phyloP scores from a whole-genome alignment of 1,140 invertebrate genomes.

The Bradysia coprophila region DNA sequence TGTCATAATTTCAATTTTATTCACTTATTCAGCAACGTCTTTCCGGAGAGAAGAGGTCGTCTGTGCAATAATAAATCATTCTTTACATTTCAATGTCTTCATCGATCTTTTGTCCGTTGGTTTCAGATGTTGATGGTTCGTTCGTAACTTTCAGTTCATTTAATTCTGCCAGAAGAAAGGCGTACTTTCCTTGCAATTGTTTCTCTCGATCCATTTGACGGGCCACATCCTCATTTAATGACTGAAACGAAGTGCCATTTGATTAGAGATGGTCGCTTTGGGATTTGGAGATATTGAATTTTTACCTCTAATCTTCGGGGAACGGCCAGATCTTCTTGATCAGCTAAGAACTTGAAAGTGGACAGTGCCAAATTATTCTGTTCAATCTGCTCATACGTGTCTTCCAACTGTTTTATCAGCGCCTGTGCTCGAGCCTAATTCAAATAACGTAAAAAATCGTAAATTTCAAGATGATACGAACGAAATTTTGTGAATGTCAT shows the following conservation, averaged over 20 bases:
- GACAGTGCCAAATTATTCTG: constrained; percentile 73
- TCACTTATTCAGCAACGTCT: too few relatives aligned
- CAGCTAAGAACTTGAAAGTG: constrained; percentile 80
- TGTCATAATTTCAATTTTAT: too few relatives aligned
- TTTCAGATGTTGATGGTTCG: too few relatives aligned
- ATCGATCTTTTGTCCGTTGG: neutral
- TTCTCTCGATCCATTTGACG: constrained; percentile 82
- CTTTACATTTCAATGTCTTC: too few relatives aligned
- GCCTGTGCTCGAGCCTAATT: constrained; percentile 58
- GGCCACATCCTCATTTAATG: constrained; percentile 79
- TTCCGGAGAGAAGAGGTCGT: too few relatives aligned
- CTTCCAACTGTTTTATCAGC: constrained; percentile 78
- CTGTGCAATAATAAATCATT: too few relatives aligned
- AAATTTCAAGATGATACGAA: constrained; percentile 1
- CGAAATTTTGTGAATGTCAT: constrained; percentile 12
- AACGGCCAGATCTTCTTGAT: constrained; percentile 81
- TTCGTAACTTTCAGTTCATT: neutral
- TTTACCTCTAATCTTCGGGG: constrained; percentile 65
- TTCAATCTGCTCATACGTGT: constrained; percentile 78
- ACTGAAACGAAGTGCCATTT: constrained; percentile 42
- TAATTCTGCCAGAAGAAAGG: constrained; percentile 41
- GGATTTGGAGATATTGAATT: too few relatives aligned
- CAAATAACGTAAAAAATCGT: constrained; percentile 22
- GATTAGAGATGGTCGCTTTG: too few relatives aligned
- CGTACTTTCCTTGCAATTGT: constrained; percentile 63